phyloP scores from a whole-genome alignment of 2,113 vertebrate genomes.

The Ploceus nigricollis region DNA sequence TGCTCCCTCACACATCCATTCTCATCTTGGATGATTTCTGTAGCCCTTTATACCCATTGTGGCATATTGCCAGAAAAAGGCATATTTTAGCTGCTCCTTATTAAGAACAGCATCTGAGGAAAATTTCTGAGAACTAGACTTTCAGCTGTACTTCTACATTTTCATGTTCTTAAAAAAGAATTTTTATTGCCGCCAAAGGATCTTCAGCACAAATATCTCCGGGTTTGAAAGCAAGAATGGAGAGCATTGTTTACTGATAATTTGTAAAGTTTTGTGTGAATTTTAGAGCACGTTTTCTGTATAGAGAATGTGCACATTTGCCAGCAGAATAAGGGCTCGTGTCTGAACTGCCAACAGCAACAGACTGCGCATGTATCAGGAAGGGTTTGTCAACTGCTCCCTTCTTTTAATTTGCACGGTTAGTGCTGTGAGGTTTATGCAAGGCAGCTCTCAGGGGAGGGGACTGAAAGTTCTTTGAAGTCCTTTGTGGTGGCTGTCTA shows the following conservation, averaged over 20 bases:
- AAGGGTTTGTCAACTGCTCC: constrained; percentile 65
- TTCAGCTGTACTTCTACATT: constrained; percentile 1
- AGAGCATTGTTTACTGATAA: constrained; percentile 16
- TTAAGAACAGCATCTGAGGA: constrained; percentile 35
- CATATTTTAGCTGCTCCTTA: constrained; percentile 1
- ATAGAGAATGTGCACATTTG: not conserved
- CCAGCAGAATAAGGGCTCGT: constrained; percentile 21
- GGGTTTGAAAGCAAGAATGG: not conserved
- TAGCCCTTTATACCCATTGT: constrained; percentile 9
- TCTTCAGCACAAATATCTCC: not conserved
- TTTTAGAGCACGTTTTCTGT: not conserved
- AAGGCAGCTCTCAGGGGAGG: constrained; percentile 76
- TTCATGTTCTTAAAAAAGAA: not conserved
- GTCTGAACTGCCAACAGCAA: constrained; percentile 58
- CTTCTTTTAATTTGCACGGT: constrained; percentile 74
- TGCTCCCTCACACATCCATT: not conserved
- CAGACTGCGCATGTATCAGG: constrained; percentile 47
- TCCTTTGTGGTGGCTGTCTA: constrained; percentile 90
- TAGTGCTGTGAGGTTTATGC: constrained; percentile 85
- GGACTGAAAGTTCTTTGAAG: constrained; percentile 85
- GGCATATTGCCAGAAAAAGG: not conserved
- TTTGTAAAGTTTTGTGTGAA: constrained; percentile 33
- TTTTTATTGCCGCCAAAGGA: not conserved
- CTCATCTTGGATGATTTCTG: not conserved
- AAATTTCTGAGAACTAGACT: constrained; percentile 7